Base-by-base conservation (phyloP, 2,113 vertebrate species). In the Nanorana parkeri region DNA sequence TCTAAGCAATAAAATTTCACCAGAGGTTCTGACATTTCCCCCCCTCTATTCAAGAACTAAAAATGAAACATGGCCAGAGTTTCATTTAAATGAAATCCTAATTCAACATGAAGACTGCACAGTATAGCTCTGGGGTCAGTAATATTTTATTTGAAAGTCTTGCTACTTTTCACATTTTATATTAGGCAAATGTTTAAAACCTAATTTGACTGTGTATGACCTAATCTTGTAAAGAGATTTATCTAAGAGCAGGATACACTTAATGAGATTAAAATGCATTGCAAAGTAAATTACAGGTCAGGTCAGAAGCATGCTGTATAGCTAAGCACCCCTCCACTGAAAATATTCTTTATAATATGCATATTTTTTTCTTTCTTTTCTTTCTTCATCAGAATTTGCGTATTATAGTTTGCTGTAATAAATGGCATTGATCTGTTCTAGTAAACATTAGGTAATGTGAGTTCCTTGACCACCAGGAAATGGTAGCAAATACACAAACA, bases 221-320 rank as follows among this genome's bases (percentile, higher is more conserved):
- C 87, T 94, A 93, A 92, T 94, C 89, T 89, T 85, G 87, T 92
- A 91, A 94, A 93, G 89, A 88, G 92, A 91, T 89, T 90, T 91
- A 87, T 88, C 89, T 90, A 89, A 81, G 89, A 90, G 88, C 86
- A 85, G 84, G 91, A 66, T 88, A 87, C 80, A 83, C 81, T 89
- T 92, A 95, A 92, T 91, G 89, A 94, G 93, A 95, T 94, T 95
- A 95, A 90, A 89, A 88, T 87, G 89, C 89, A 89, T 91, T 80
- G 69, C 87, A 86, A 90, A 89, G 87, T 90, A 87, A 92, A 89
- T 90, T 89, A 84, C 85, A 85, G 92, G 90, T 92, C 93, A 91
- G 88, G 80, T 80, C 81, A 75, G 81, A 89, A 86, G 86, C 91
- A 87, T 84, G 84, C 81, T 87, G 88, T 87, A 89, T 89, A 91